Percentiles rank a stretch among this genome's conserved stretches.
Evolutionary conservation across 1,140 invertebrate genomes (phyloP).

Genomic region (Epicauta chinensis): DNA sequence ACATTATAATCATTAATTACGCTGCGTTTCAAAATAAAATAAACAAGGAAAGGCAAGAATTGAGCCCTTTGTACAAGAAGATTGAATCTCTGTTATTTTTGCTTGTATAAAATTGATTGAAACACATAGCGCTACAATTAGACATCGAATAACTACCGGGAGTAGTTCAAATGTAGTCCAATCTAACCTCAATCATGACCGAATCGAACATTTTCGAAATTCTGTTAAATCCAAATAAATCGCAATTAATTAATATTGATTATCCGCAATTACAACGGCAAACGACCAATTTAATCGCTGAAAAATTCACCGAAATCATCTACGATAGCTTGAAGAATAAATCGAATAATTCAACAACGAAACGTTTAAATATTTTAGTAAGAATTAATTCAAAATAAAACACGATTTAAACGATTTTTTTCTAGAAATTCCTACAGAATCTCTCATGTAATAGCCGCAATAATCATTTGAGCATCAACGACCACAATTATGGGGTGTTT

Average conservation of each 20-base stretch:
- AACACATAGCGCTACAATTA: too few species aligned
- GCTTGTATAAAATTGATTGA: too few species aligned
- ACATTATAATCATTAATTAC: too few species aligned
- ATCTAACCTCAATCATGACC: slow-evolving; percentile 18
- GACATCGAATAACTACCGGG: too few species aligned
- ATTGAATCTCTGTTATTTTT: too few species aligned
- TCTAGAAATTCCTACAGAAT: slow-evolving; percentile 21
- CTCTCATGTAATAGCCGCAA: background rate
- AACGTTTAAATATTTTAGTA: slow-evolving; percentile 22
- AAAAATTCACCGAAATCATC: slow-evolving; percentile 20
- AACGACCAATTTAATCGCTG: slow-evolving; percentile 12
- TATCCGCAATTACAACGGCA: slow-evolving; percentile 20
- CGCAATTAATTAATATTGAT: slow-evolving; percentile 3
- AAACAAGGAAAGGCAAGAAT: too few species aligned
- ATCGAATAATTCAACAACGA: slow-evolving; percentile 8
- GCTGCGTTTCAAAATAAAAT: too few species aligned
- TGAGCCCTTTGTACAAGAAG: too few species aligned
- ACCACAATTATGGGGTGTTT: slow-evolving; percentile 2
- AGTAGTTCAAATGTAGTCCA: background rate
- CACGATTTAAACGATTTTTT: slow-evolving; percentile 11
- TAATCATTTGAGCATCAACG: slow-evolving; percentile 3
- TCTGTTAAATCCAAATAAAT: background rate
- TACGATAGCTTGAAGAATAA: slow-evolving; percentile 21
- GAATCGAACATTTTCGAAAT: slow-evolving; percentile 19
- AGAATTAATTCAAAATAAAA: background rate